A percentile compares a stretch with the other conserved stretches of the same genome.
Evolutionary conservation across 2,113 vertebrate species (phyloP).

Genomic region (Vombatus ursinus): DNA sequence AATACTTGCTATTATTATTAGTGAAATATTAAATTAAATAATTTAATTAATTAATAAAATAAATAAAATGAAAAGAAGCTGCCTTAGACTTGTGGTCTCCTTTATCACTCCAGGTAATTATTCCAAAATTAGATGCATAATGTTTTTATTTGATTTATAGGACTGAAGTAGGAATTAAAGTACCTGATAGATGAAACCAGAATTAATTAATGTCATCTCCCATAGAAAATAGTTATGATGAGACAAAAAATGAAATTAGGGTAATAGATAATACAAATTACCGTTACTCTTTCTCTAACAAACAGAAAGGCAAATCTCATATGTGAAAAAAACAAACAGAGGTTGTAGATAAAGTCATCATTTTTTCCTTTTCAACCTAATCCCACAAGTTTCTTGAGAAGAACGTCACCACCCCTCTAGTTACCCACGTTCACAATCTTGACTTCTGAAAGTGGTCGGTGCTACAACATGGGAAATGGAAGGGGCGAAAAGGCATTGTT

Average conservation of each 20-base stretch:
- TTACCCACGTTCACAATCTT: not conserved
- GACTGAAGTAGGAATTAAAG: slow-evolving; percentile 56
- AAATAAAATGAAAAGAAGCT: slow-evolving; percentile 2
- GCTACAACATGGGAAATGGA: not conserved
- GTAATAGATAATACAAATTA: slow-evolving; percentile 53
- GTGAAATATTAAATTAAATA: not conserved
- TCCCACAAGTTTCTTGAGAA: not conserved
- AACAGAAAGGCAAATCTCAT: not conserved
- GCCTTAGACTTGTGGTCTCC: slow-evolving; percentile 57
- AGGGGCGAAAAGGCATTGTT: not conserved
- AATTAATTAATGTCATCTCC: slow-evolving; percentile 61
- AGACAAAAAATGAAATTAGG: slow-evolving; percentile 57
- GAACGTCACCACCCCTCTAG: not conserved
- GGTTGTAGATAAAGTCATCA: not conserved
- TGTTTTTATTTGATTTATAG: slow-evolving; percentile 44
- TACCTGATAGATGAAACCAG: slow-evolving; percentile 53
- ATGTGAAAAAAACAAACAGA: slow-evolving; percentile 30
- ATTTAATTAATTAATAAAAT: not conserved
- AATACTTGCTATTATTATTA: not conserved
- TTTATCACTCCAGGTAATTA: slow-evolving; percentile 56
- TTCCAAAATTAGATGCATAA: slow-evolving; percentile 48
- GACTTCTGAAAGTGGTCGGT: not conserved
- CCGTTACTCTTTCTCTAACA: slow-evolving; percentile 60
- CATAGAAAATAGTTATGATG: slow-evolving; percentile 61
- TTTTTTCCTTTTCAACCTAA: slow-evolving; percentile 41